These are phyloP conservation scores for Urocyon cinereoargenteus DNA, from an alignment of 2,797 vertebrate genomes.

Conservation along the genomic window DNA sequence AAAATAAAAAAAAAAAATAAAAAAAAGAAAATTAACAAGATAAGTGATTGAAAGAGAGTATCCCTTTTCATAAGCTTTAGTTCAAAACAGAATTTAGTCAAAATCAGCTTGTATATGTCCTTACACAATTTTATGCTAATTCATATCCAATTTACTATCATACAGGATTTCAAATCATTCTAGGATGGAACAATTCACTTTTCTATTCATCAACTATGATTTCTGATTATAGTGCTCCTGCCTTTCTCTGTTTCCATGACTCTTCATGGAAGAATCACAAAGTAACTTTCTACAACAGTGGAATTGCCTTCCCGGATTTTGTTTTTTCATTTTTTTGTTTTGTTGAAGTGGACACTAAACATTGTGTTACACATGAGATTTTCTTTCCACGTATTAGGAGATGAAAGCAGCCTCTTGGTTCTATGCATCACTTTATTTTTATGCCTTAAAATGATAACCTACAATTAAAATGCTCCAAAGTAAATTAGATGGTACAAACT, in stretches of 20 bases:
- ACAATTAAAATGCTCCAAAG: not conserved
- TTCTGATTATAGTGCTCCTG: not conserved
- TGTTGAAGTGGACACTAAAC: not conserved
- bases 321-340: not conserved
- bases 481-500: not conserved
- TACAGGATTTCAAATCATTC: not conserved
- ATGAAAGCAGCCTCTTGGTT: not conserved
- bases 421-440: not conserved
- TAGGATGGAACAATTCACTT: not conserved
- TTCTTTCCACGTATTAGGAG: not conserved
- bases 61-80: not conserved
- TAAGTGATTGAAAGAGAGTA: not conserved
- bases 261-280: not conserved
- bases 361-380: not conserved
- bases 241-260: not conserved
- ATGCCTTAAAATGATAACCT: not conserved
- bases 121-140: not conserved
- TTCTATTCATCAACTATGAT: not conserved
- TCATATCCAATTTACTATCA: not conserved
- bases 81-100: not conserved
- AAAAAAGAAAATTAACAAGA: not conserved
- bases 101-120: not conserved
- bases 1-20: too few species aligned
- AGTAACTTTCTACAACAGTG: not conserved
- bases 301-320: not conserved